Conservation (phyloP, 2,113 vertebrate genomes). For the Melierax canorus region DNA sequence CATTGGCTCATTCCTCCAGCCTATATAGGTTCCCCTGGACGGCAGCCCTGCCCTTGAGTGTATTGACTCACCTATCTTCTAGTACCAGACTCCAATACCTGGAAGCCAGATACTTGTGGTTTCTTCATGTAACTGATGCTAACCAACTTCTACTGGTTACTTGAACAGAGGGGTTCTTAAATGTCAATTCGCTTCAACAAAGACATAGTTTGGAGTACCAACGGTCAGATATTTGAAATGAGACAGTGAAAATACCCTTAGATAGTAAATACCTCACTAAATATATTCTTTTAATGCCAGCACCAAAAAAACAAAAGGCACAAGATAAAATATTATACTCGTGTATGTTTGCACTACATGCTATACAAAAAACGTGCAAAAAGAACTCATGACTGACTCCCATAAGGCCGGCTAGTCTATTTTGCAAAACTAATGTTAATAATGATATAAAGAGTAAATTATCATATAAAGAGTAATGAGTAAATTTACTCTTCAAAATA, state of each 20-base stretch:
- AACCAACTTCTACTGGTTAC: neutral
- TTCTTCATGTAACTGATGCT: neutral
- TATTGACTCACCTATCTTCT: fast-evolving
- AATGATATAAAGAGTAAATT: neutral
- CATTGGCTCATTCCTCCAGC: neutral
- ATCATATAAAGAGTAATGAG: neutral
- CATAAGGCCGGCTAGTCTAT: neutral
- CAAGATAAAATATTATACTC: neutral
- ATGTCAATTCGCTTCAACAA: neutral
- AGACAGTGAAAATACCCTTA: neutral
- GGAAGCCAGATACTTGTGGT: neutral
- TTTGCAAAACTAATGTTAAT: neutral
- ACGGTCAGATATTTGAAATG: neutral
- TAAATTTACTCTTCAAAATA: neutral
- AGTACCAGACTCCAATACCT: neutral
- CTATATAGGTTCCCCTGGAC: neutral
- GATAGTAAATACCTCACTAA: neutral
- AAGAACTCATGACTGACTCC: neutral
- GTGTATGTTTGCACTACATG: neutral
- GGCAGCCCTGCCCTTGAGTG: neutral
- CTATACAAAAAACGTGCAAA: neutral
- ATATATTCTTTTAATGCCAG: neutral
- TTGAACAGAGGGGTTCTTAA: neutral
- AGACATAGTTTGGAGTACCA: neutral
- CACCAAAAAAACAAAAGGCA: neutral